These are phyloP conservation scores for Fulica atra DNA, from an alignment of 2,113 vertebrate genomes.

Conservation along the genomic window DNA sequence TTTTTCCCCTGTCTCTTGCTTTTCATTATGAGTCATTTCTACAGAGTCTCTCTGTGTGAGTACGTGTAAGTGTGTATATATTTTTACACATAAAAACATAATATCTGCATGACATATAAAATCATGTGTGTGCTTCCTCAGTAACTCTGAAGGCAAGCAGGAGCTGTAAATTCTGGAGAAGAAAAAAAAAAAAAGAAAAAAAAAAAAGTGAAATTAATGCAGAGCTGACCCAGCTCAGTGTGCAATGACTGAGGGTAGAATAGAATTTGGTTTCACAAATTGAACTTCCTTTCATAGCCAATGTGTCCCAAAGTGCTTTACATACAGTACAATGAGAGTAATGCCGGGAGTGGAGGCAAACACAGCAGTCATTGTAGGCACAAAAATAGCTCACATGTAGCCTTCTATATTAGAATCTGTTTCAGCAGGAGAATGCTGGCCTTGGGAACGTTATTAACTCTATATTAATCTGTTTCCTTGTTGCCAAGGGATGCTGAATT, in stretches of 20 bases:
- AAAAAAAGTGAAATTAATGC: not conserved
- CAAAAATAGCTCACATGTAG: slow-evolving; percentile 56
- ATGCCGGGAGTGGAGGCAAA: slow-evolving; percentile 11
- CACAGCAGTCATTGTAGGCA: slow-evolving; percentile 52
- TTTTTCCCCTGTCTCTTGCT: not conserved
- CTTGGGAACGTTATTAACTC: slow-evolving; percentile 15
- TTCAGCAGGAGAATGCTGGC: slow-evolving; percentile 23
- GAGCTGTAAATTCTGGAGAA: not conserved
- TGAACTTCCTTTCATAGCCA: slow-evolving; percentile 55
- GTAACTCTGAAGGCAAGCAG: not conserved
- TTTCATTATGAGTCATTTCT: slow-evolving; percentile 37
- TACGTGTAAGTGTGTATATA: not conserved
- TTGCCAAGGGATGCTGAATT: not conserved
- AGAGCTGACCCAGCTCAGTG: slow-evolving; percentile 16
- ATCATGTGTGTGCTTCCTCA: not conserved
- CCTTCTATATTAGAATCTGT: slow-evolving; percentile 49
- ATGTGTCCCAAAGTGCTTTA: slow-evolving; percentile 62
- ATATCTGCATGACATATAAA: not conserved
- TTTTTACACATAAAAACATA: not conserved
- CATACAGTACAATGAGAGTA: slow-evolving; percentile 57
- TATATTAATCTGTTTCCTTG: slow-evolving; percentile 5
- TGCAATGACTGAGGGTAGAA: slow-evolving; percentile 37
- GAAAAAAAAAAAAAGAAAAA: not conserved
- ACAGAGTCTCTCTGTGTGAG: not conserved
- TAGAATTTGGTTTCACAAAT: slow-evolving; percentile 63